Evolutionary conservation across 1,140 invertebrate species (phyloP), one percentile per base, ranked within the genome.

Genomic region (Tribolium castaneum): DNA sequence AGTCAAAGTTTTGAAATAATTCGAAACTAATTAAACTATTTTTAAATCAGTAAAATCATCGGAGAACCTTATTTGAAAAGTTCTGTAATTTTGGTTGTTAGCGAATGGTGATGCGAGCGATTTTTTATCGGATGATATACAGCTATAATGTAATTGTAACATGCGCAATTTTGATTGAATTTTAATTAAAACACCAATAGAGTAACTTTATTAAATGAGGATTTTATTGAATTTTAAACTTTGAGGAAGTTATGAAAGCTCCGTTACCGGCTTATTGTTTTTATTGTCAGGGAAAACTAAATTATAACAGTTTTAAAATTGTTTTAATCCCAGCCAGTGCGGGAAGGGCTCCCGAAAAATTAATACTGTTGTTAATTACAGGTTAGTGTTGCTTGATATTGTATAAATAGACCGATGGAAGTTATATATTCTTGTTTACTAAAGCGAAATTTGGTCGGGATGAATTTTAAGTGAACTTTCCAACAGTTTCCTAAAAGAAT

Each of bases 211-310:
- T 73, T 73, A 73, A 73, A 73, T 54, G 22, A 54, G 22, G 52
- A 51, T 51, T 51, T 73, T 73, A 73, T 51, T 73, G 49, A 73
- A 73, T 73, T 73, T 73, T 34, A 73, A 73, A 73, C 71, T 73
- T 73, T 34, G 49, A 73, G 71, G 52, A 73, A 73, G 71, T 73
- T 73, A 73, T 52, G 52, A 54, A 73, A 73, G 71, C 71, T 73
- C 71, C 22, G 71, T 73, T 54, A 34, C 50, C 19, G 71, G 71
- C 52, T 73, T 54, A 52, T 73, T 73, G 71, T 52, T 73, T 73
- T 51, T 73, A 73, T 54, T 73, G 49, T 73, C 30, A 19, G 70
- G 14, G 16, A 54, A 73, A 52, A 73, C 52, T 73, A 73, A 73
- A 73, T 52, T 73, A 73, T 54, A 73, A 73, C 45, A 52, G n/a